A percentile compares a stretch with the other conserved stretches of the same genome.
These are phyloP conservation scores for Dendroctonus ponderosae DNA, from an alignment of 1,140 invertebrate species.

Conservation along the genomic window DNA sequence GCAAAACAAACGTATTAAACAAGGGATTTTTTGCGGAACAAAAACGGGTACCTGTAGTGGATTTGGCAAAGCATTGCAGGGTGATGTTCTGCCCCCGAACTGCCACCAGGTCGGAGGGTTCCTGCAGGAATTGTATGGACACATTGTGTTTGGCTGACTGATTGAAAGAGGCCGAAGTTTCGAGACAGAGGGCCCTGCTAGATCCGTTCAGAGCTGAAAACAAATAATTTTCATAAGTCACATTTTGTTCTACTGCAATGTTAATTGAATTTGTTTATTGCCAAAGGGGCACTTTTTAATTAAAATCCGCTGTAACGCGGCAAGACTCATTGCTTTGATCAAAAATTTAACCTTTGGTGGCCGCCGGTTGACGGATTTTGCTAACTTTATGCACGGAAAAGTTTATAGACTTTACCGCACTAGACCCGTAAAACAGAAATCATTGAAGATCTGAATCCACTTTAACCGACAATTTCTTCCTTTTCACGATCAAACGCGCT, in stretches of 20 bases:
- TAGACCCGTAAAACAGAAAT: too few relatives aligned
- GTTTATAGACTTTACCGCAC: too few relatives aligned
- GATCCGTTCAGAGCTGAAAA: conserved; percentile 22
- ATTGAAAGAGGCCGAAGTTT: conserved; percentile 16
- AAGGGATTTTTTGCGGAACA: neutral
- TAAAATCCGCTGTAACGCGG: too few relatives aligned
- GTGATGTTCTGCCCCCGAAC: conserved; percentile 38
- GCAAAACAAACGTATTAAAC: conserved; percentile 3
- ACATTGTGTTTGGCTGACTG: conserved; percentile 16
- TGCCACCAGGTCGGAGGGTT: conserved; percentile 43
- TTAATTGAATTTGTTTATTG: conserved; percentile 4
- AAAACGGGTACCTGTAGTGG: conserved; percentile 24
- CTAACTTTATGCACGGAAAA: too few relatives aligned
- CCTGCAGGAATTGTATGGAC: conserved; percentile 26
- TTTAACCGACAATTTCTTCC: too few relatives aligned
- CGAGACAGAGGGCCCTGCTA: conserved; percentile 17
- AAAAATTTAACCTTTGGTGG: too few relatives aligned
- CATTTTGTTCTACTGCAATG: neutral
- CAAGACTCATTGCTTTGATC: too few relatives aligned
- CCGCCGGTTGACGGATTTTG: too few relatives aligned
- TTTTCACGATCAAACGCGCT: too few relatives aligned
- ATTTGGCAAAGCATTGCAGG: conserved; percentile 37
- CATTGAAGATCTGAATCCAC: too few relatives aligned
- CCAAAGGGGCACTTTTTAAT: too few relatives aligned
- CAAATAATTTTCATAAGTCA: neutral